phyloP scores from a whole-genome alignment of 2,797 vertebrate species.

The Orientallactaga sibirica region DNA sequence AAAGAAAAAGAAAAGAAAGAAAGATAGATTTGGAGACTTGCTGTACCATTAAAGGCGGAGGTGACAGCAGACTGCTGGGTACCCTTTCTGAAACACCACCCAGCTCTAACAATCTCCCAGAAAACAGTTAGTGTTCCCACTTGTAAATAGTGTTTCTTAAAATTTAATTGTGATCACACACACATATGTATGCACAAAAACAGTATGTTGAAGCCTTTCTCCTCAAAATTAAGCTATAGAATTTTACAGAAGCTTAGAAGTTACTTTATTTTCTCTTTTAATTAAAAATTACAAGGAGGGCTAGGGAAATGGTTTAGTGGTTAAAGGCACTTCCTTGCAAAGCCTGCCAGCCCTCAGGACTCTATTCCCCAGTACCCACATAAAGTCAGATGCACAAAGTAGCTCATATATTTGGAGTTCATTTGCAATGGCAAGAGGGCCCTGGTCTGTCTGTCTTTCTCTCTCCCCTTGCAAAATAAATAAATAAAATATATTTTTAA shows the following conservation, averaged over 20 bases:
- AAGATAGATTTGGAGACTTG: neutral
- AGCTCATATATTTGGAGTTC: too few species aligned
- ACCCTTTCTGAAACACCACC: neutral
- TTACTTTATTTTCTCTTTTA: conserved; percentile 37
- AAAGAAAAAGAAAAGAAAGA: too few species aligned
- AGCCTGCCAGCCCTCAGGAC: too few species aligned
- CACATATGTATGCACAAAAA: neutral
- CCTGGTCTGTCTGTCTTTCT: too few species aligned
- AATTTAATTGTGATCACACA: conserved; percentile 22
- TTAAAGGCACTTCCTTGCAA: too few species aligned
- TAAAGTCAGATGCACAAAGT: too few species aligned
- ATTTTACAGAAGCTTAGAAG: conserved; percentile 22
- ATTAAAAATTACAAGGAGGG: neutral
- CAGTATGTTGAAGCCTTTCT: neutral
- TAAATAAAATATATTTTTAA: too few species aligned
- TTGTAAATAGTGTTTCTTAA: neutral
- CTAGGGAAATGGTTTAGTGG: too few species aligned
- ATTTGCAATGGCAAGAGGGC: too few species aligned
- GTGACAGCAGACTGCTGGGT: neutral
- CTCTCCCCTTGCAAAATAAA: too few species aligned
- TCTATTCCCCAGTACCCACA: too few species aligned
- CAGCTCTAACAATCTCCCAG: neutral
- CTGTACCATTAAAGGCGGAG: neutral
- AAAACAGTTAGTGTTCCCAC: conserved; percentile 32
- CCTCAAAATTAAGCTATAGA: conserved; percentile 51